Evolutionary conservation across 2,797 vertebrate species (phyloP).

Genomic region (Sebastes glaucus): DNA sequence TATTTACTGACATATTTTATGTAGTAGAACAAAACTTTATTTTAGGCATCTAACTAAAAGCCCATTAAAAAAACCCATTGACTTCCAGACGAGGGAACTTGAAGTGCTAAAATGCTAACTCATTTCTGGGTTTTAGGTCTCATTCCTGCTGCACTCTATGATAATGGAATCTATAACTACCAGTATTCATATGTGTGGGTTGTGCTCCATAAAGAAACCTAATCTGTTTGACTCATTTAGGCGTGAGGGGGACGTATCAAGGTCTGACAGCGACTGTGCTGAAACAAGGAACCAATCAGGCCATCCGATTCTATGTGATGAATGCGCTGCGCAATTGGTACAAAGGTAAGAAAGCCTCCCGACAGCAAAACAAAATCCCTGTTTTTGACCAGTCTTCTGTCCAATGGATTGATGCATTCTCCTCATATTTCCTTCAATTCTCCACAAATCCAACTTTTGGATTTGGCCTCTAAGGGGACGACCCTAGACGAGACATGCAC

Average conservation of each 20-base stretch:
- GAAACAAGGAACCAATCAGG: slow-evolving; percentile 88
- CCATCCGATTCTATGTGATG: slow-evolving; percentile 89
- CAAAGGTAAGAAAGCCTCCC: slow-evolving; percentile 76
- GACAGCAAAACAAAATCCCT: background rate
- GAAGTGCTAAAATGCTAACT: no score
- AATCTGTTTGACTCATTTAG: slow-evolving; percentile 60
- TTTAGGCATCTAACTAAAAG: no score
- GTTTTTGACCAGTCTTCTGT: background rate
- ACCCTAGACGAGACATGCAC: slow-evolving; percentile 81
- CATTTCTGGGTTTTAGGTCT: no score
- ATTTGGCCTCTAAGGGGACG: slow-evolving; percentile 75
- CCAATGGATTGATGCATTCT: background rate
- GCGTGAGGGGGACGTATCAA: slow-evolving; percentile 86
- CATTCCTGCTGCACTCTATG: background rate
- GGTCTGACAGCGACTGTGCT: slow-evolving; percentile 86
- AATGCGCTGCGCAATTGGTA: slow-evolving; percentile 87
- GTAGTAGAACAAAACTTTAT: no score
- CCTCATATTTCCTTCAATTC: background rate
- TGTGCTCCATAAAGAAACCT: background rate
- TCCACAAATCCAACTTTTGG: background rate
- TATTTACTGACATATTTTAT: no score
- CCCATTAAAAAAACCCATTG: no score
- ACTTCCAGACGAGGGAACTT: no score
- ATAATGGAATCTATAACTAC: background rate
- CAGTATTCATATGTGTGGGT: background rate